phyloP scores from a whole-genome alignment of 2,797 vertebrate species.

The Odontamblyopus rebecca region DNA sequence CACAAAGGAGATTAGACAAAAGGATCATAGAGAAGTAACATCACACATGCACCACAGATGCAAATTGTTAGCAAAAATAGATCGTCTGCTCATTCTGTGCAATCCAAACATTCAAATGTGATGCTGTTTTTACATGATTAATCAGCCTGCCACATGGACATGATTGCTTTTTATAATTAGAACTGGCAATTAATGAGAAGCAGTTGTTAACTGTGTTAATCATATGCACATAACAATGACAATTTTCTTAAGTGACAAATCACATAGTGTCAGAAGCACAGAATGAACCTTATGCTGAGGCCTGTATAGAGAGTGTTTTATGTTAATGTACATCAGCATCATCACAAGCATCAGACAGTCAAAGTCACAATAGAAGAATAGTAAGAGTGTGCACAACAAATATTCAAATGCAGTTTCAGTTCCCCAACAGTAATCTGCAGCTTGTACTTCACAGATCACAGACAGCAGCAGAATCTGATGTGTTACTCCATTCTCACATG shows the following conservation, averaged over 20 bases:
- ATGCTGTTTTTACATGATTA: not conserved
- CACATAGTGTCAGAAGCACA: not conserved
- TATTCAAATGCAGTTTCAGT: not conserved
- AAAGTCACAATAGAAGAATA: not conserved
- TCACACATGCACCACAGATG: not conserved
- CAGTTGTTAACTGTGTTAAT: not conserved
- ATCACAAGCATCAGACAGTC: not conserved
- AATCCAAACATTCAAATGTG: not conserved
- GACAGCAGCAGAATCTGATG: not conserved
- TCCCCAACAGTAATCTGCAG: not conserved
- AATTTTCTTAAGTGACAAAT: not conserved
- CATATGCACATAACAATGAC: not conserved
- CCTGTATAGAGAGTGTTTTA: not conserved
- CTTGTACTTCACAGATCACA: slow-evolving; percentile 6
- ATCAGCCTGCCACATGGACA: not conserved
- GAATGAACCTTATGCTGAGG: not conserved
- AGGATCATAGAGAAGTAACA: slow-evolving; percentile 9
- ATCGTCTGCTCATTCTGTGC: not conserved
- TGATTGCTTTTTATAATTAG: not conserved
- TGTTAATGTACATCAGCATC: not conserved
- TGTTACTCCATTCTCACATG: not conserved
- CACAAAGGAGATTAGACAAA: slow-evolving; percentile 39
- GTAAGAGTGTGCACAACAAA: not conserved
- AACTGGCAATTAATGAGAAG: not conserved
- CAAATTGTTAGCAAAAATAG: slow-evolving; percentile 1